A percentile compares a stretch with the other conserved stretches of the same genome.
Evolutionary conservation across 2,113 vertebrate species (phyloP).

Genomic region (Helogale parvula): DNA sequence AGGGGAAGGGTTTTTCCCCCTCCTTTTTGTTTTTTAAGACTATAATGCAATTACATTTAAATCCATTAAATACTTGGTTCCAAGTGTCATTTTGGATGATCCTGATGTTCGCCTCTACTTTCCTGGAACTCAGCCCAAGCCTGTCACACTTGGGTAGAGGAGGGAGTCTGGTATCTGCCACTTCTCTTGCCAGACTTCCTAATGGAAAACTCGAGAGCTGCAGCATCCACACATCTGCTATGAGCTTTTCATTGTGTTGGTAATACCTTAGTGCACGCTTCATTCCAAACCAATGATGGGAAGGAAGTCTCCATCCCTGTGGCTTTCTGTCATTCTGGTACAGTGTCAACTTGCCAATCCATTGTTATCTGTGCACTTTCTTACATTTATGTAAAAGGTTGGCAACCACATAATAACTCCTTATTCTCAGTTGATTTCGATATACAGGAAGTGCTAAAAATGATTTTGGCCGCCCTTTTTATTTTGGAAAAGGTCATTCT

Average conservation of each 20-base stretch:
- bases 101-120: neutral
- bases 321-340: conserved; percentile 23
- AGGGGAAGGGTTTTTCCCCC: neutral
- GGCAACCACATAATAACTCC: neutral
- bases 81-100: neutral
- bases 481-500: conserved; percentile 66
- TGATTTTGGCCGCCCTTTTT: conserved; percentile 46
- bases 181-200: neutral
- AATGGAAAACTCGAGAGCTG: neutral
- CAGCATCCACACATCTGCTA: too few relatives aligned
- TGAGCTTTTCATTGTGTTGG: neutral
- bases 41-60: neutral
- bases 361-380: conserved; percentile 29
- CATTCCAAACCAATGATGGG: neutral
- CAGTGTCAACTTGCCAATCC: neutral
- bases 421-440: conserved; percentile 23
- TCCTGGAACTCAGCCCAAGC: neutral
- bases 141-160: neutral
- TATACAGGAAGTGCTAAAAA: conserved; percentile 41
- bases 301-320: neutral
- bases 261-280: neutral
- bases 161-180: neutral
- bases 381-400: neutral
- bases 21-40: neutral
- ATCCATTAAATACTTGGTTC: neutral